phyloP scores from a whole-genome alignment of 2,888 invertebrate species.

The Listrodromus nycthemerus region DNA sequence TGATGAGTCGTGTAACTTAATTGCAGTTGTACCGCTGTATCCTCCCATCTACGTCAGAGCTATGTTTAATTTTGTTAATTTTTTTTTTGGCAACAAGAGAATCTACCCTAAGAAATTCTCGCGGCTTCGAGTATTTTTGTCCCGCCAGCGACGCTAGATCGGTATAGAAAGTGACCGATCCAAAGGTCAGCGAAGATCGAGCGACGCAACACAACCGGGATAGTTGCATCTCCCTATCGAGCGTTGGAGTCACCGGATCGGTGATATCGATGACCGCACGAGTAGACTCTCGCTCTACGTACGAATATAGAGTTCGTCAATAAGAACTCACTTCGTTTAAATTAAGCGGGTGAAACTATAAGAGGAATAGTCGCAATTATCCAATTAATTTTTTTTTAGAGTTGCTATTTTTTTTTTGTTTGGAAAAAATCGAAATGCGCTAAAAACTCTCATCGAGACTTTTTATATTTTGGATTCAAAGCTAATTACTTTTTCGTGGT shows the following conservation, averaged over 20 bases:
- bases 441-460: too few species aligned
- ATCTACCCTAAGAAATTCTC: not conserved
- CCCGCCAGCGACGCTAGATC: not conserved
- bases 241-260: conserved; percentile 43
- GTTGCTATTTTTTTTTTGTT: not conserved
- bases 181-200: conserved; percentile 55
- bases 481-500: too few species aligned
- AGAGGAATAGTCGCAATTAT: not conserved
- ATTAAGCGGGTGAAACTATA: not conserved
- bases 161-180: conserved; percentile 61
- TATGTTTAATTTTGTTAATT: conserved; percentile 13
- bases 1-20: conserved; percentile 40
- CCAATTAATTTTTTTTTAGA: not conserved
- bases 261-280: conserved; percentile 56
- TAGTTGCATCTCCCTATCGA: conserved; percentile 34
- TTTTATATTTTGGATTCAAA: too few species aligned
- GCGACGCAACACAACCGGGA: conserved; percentile 27
- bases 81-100: conserved; percentile 2
- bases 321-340: not conserved
- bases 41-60: not conserved
- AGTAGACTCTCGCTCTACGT: conserved; percentile 40
- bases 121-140: not conserved
- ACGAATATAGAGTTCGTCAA: not conserved
- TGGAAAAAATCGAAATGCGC: too few species aligned
- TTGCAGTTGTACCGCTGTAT: conserved; percentile 4